Evolutionary conservation across 2,113 vertebrate species (phyloP), one percentile per base, ranked within the genome.

Genomic region (Sisor rabdophorus): DNA sequence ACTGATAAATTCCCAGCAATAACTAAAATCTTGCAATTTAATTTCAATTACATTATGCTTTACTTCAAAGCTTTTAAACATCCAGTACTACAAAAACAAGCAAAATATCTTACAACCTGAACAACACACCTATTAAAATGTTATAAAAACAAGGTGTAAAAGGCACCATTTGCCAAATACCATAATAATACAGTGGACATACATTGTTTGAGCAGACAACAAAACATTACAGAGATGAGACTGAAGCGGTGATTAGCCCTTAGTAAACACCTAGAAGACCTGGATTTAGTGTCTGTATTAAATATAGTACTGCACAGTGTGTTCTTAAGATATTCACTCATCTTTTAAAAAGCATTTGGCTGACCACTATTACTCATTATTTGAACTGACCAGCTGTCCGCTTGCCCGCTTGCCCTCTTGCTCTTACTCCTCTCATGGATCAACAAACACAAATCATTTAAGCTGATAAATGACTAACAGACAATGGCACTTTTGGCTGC

Each of bases 331-430:
- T 28, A 22, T 76, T 59, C 64, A 75, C 53, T 76, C 30, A 75
- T 53, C 75, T 60, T 71, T 75, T 78, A 75, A 77, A 81, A 50
- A 32, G 56, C 63, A 64, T 17, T 69, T 73, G 32, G n/a, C 48
- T 79, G 71, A 80, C 74, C 63, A 10, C 71, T 74, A 73, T 77
- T 72, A 82, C 55, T 73, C 54, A 73, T 72, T 64, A 72, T 77
- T 71, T 71, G 47, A 44, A 20, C 36, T 65, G 67, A 70, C 28
- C 26, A 56, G 28, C 26, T 60, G 61, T 52, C 55, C 22, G 4
- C 60, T 32, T n/a, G 54, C 40, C 55, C 22, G 4, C 60, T 32
- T n/a, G 54, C 40, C 15, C 48, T 44, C 52, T 28, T 2, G 4
- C 20, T 71, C 65, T 47, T 22, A 56, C 13, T 22, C n/a, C 53